Evolutionary conservation across 2,797 vertebrate species (phyloP).

Genomic region (Danionella dracula): DNA sequence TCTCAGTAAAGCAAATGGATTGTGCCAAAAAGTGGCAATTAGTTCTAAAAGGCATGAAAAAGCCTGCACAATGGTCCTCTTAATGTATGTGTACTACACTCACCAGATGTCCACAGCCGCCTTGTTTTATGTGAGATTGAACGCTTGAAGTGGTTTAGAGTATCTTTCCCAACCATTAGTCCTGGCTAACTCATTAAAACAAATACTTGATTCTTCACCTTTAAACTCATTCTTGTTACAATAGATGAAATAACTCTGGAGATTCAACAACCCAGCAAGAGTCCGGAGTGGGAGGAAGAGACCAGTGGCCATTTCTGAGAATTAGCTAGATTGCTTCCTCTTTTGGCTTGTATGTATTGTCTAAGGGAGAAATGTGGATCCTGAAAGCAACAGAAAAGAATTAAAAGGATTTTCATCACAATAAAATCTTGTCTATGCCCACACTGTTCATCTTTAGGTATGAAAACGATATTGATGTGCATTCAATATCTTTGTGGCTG

Average conservation of each 20-base stretch:
- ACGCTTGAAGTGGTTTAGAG: constrained; percentile 48
- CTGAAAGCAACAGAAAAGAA: background rate
- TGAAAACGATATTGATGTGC: too few species aligned
- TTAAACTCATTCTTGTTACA: constrained; percentile 39
- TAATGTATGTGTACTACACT: constrained; percentile 53
- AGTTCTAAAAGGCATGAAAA: constrained; percentile 46
- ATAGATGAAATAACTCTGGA: constrained; percentile 32
- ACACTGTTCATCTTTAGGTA: background rate
- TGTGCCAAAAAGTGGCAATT: constrained; percentile 51
- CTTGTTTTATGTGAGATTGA: constrained; percentile 49
- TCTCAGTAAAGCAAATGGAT: constrained; percentile 51
- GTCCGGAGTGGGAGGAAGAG: constrained; percentile 16
- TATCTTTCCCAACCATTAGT: constrained; percentile 50
- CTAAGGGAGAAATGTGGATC: constrained; percentile 21
- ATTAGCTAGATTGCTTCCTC: constrained; percentile 11
- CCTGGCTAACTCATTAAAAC: constrained; percentile 52
- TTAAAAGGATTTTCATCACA: background rate
- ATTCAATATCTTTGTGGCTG: too few species aligned
- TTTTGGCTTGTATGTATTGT: constrained; percentile 17
- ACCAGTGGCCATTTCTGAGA: constrained; percentile 4
- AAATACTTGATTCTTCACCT: constrained; percentile 46
- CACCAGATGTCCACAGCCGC: constrained; percentile 49
- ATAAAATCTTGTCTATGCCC: background rate
- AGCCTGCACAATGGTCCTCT: constrained; percentile 42
- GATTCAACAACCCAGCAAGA: constrained; percentile 17